Base-by-base conservation (phyloP, 2,113 vertebrate species). In the Leucoraja erinaceus region DNA sequence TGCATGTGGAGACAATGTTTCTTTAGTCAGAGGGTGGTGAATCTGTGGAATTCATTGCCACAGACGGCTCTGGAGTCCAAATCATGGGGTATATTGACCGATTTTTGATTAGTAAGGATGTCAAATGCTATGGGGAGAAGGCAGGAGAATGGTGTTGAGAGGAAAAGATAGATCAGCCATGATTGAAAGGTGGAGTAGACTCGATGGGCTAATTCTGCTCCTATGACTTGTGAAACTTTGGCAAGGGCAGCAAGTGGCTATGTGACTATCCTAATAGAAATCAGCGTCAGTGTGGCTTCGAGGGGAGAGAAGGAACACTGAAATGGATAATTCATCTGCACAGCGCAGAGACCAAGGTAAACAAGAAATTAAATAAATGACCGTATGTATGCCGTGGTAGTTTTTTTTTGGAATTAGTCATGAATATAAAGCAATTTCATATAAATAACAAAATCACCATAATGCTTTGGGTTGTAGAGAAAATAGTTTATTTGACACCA, bases 341-440 rank as follows among this genome's bases (percentile, higher is more conserved):
- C 54, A 47, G 38, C 81, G 59, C 54, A 61, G 59, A 63, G 83
- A 63, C 14, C 63, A n/a, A 61, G 20, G 83, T 88, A 88, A 88
- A 88, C 90, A 70, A 91, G 66, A 11, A 33, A 72, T 14, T 91
- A 70, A 91, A 91, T 74, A 91, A 72, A 74, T 91, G 38, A 47
- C 38, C 3, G 38, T 38, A 66, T 90, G 90, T 12, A 66, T 28
- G 68, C 20, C 54, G 33, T 22, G 25, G 66, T 14, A 74, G 31
- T 47, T 47, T 68, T 90, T 90, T 90, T 90, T 90, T 90, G 86
- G 61, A 68, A 33, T 68, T 66, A 68, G 33, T 91, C 90, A 70
- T 91, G 22, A 38, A 91, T 72, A 72, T 91, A 28, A 91, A 72
- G 68, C 59, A 88, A 88, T 88, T 88, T 88, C 83, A 88, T 66